These are phyloP conservation scores for Jacana jacana DNA, from an alignment of 2,113 vertebrate species.

Conservation along the genomic window DNA sequence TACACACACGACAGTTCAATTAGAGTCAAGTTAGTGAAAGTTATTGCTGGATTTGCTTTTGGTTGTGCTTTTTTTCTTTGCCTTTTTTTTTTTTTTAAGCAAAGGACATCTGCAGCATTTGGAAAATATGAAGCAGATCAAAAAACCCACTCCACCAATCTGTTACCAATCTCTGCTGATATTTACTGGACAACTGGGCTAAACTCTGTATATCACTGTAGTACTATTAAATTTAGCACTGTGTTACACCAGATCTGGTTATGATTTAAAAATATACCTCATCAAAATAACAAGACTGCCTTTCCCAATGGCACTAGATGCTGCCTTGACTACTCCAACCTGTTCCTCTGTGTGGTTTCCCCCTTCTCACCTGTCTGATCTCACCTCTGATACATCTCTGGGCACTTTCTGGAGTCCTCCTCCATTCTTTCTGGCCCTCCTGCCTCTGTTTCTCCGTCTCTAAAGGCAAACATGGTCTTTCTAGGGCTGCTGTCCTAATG, in stretches of 20 bases:
- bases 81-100: background rate
- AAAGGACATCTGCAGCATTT: background rate
- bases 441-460: background rate
- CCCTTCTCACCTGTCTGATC: background rate
- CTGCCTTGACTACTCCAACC: background rate
- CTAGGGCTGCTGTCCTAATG: background rate
- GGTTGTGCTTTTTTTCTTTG: background rate
- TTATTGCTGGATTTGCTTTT: slow-evolving; percentile 53
- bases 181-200: background rate
- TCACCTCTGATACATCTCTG: background rate
- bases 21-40: slow-evolving; percentile 63
- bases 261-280: background rate
- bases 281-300: background rate
- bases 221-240: background rate
- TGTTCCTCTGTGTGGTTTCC: background rate
- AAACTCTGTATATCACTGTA: background rate
- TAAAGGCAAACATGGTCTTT: background rate
- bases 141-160: background rate
- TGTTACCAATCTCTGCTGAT: background rate
- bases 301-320: background rate
- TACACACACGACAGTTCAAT: slow-evolving; percentile 60
- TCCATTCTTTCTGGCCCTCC: background rate
- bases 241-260: background rate
- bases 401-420: background rate
- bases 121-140: background rate